Conservation (phyloP, 2,113 vertebrate species). For the Prochilodus magdalenae region DNA sequence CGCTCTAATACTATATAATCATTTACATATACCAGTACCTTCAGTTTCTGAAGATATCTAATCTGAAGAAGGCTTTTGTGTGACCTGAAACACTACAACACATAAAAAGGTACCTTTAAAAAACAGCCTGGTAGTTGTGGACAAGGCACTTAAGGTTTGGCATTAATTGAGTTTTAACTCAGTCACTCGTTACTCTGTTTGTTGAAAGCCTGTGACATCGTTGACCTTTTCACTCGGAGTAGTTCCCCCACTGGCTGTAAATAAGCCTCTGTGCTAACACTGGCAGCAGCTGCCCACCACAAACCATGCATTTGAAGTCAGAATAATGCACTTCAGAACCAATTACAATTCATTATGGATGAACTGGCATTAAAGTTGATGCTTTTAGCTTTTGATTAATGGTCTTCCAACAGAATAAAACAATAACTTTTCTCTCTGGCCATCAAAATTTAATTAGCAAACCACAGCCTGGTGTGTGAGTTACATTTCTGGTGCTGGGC, state of each 20-base stretch:
- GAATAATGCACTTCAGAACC: slow-evolving; percentile 43
- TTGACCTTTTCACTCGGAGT: slow-evolving; percentile 42
- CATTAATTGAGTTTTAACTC: slow-evolving; percentile 39
- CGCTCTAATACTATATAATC: too few relatives aligned
- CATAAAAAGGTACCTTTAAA: too few relatives aligned
- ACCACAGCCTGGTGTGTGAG: slow-evolving; percentile 34
- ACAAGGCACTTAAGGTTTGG: too few relatives aligned
- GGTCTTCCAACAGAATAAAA: slow-evolving; percentile 51
- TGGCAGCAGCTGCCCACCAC: neutral
- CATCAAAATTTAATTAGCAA: slow-evolving; percentile 58
- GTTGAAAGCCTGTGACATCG: slow-evolving; percentile 39
- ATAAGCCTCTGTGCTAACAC: slow-evolving; percentile 22
- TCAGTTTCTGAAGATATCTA: too few relatives aligned
- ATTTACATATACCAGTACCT: too few relatives aligned
- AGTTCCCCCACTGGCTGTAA: slow-evolving; percentile 22
- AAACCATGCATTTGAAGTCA: slow-evolving; percentile 32
- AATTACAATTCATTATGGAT: slow-evolving; percentile 51
- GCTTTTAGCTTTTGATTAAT: slow-evolving; percentile 49
- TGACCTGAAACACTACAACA: too few relatives aligned
- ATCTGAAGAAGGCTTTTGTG: too few relatives aligned
- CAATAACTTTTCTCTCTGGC: slow-evolving; percentile 51
- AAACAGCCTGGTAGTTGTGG: too few relatives aligned
- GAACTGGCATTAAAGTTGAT: slow-evolving; percentile 48
- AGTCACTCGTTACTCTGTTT: neutral
- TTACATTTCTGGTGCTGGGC: slow-evolving; percentile 26